Evolutionary conservation across 1,140 invertebrate species (phyloP).

Genomic region (Arion vulgaris): DNA sequence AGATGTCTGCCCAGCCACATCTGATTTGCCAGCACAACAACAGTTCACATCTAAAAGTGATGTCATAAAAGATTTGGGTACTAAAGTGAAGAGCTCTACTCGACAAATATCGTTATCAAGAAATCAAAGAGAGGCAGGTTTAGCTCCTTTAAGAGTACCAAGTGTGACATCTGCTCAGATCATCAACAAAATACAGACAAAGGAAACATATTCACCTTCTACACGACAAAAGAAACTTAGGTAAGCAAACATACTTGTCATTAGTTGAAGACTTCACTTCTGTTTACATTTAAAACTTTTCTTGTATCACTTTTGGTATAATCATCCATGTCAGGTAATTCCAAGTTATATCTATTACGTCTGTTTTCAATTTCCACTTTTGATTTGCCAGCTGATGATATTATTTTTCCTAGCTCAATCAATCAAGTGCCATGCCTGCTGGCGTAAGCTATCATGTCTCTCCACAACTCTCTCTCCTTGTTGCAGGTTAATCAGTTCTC

Average conservation of each 20-base stretch:
- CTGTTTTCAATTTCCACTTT: too few species aligned
- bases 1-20: neutral
- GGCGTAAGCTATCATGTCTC: too few species aligned
- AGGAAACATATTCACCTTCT: neutral
- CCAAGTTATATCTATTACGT: too few species aligned
- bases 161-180: conserved; percentile 25
- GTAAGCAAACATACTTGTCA: conserved; percentile 2
- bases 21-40: neutral
- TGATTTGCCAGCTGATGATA: too few species aligned
- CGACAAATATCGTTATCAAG: neutral
- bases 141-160: conserved; percentile 7
- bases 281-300: too few species aligned
- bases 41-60: neutral
- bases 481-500: too few species aligned
- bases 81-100: neutral
- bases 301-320: too few species aligned
- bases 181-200: conserved; percentile 18
- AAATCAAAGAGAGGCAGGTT: neutral
- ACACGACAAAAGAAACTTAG: conserved; percentile 8
- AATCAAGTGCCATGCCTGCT: too few species aligned
- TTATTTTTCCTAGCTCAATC: too few species aligned
- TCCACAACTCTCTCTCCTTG: too few species aligned
- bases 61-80: neutral
- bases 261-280: too few species aligned
- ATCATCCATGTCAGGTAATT: too few species aligned